A percentile compares a stretch with the other conserved stretches of the same genome.
Evolutionary conservation across 2,888 invertebrate genomes (phyloP).

Genomic region (Anticlea derivata): DNA sequence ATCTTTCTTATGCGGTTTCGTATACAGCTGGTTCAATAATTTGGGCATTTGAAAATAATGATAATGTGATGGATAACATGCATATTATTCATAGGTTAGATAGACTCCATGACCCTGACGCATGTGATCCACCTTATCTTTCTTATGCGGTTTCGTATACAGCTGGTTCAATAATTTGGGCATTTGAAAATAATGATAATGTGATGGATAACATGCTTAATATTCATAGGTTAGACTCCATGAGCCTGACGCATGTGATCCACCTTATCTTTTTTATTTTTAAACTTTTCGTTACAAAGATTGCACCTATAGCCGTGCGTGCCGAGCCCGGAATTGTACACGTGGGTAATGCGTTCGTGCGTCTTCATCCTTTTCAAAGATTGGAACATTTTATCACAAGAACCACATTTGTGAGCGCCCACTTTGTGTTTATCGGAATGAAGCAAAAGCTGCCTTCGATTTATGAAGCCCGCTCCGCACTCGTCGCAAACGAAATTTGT

Average conservation of each 20-base stretch:
- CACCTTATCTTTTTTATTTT: slow-evolving; percentile 51
- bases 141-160: no score
- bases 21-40: no score
- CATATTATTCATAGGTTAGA: no score
- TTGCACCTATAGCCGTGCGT: slow-evolving; percentile 52
- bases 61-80: no score
- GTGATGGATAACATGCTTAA: no score
- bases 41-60: no score
- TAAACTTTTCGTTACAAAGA: slow-evolving; percentile 60
- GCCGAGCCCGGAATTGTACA: slow-evolving; percentile 40
- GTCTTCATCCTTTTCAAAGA: slow-evolving; percentile 68
- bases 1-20: no score
- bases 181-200: no score
- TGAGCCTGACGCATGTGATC: slow-evolving; percentile 56
- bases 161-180: no score
- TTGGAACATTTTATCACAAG: slow-evolving; percentile 75
- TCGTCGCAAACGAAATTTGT: slow-evolving; percentile 62
- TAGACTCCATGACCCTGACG: no score
- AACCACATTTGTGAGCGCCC: slow-evolving; percentile 58
- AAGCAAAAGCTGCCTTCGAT: slow-evolving; percentile 51
- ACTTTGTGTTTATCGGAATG: slow-evolving; percentile 59
- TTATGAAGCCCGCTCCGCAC: slow-evolving; percentile 64
- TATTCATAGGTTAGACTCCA: slow-evolving; percentile 36
- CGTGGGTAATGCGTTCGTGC: slow-evolving; percentile 70
- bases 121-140: no score